Evolutionary conservation across 2,113 vertebrate species (phyloP), one percentile per base, ranked within the genome.

Genomic region (Corydoras sp.): DNA sequence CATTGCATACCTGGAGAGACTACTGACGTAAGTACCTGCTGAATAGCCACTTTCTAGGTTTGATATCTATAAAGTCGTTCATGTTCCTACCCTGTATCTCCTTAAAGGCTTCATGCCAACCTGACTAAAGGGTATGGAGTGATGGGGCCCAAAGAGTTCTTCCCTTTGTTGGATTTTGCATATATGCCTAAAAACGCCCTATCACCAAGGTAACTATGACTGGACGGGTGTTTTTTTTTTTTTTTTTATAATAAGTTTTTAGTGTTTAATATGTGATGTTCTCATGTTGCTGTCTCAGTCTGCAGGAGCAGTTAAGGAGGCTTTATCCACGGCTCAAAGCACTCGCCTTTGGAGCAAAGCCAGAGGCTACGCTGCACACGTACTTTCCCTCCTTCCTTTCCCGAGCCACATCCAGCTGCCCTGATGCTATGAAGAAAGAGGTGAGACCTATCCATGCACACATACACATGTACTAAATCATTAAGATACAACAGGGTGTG

Each of bases 381-480:
- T 99, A 94, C 83, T 95, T 98, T 83, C 97, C 97, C 0, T 98
- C 97, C 4, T 99, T 98, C 82, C 89, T 99, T 53, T 98, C 95
- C 69, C 88, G 96, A 66, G 93, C 94, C 5, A 95, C 93, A 0
- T 92, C 90, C 0, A 80, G 78, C 86, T 99, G 96, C 76, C 93
- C 96, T 0, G 71, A 87, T 0, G 83, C 83, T 71, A 98, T 98
- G 95, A 98, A 89, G 80, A 91, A 85, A 67, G 96, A 99, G 94
- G 97, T 98, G 68, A 87, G 77, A 49, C 8, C 9, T 58, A 9
- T 7, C 4, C 43, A 15, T 32, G 10, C 24, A 55, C 53, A 55
- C 14, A 13, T 55, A 13, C 14, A 4, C 14, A 24, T 24, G 18
- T 24, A 24, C 18, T 24, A 24, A 24, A 24, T 1, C 18, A 24